A percentile compares a stretch with the other conserved stretches of the same genome.
Conservation (phyloP, 1,140 invertebrate genomes). For the Platyscapa corneri region DNA sequence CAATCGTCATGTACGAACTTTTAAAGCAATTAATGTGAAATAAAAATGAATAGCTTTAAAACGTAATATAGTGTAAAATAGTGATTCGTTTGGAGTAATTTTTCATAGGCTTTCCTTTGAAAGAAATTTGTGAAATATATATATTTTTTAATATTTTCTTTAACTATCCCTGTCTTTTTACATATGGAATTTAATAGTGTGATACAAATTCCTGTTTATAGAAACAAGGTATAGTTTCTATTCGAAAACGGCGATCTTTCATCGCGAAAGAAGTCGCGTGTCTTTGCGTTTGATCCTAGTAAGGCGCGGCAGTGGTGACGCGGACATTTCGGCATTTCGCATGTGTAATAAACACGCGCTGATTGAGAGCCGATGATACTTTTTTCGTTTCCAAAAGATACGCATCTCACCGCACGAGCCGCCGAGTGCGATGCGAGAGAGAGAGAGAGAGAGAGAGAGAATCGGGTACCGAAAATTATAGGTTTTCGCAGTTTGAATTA, state of each 20-base stretch:
- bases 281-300: background rate
- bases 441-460: conserved; percentile 2
- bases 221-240: background rate
- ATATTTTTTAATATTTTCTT: background rate
- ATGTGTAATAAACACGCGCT: conserved; percentile 33
- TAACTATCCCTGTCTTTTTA: background rate
- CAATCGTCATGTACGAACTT: too few species aligned
- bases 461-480: conserved; percentile 58
- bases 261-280: background rate
- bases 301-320: conserved; percentile 3
- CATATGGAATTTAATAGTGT: background rate
- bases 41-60: too few species aligned
- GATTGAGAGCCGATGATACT: conserved; percentile 57
- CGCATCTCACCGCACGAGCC: conserved; percentile 47
- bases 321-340: conserved; percentile 16
- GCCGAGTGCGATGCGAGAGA: background rate
- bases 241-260: background rate
- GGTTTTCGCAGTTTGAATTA: conserved; percentile 62
- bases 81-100: too few species aligned
- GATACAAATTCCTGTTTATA: background rate
- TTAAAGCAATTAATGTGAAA: too few species aligned
- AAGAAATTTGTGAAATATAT: background rate
- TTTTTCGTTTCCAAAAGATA: conserved; percentile 57
- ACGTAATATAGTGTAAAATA: too few species aligned
- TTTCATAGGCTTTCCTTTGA: background rate